These are phyloP conservation scores for Catocala nupta DNA, from an alignment of 2,888 invertebrate species.

Conservation along the genomic window DNA sequence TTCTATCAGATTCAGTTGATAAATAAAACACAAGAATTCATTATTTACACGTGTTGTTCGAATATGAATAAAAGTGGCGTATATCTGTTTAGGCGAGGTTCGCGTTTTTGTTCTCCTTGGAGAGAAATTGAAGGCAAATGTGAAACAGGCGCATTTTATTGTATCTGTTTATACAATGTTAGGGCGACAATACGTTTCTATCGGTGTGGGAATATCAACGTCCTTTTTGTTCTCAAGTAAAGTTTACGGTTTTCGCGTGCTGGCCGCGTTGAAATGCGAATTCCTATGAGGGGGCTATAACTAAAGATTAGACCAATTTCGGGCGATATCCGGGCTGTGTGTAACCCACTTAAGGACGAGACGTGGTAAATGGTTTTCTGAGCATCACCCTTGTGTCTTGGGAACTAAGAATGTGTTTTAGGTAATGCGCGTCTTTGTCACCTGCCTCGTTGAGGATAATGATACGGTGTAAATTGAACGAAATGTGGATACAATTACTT, in stretches of 20 bases:
- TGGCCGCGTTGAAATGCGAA: conserved; percentile 60
- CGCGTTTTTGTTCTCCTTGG: conserved; percentile 44
- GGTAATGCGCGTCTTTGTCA: conserved; percentile 33
- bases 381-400: conserved; percentile 63
- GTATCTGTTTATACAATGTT: conserved; percentile 60
- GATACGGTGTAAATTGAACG: background rate
- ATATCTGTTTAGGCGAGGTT: conserved; percentile 34
- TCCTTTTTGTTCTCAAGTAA: conserved; percentile 45
- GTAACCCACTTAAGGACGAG: conserved; percentile 67
- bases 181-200: conserved; percentile 51
- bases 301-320: conserved; percentile 77
- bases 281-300: conserved; percentile 65
- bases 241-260: conserved; percentile 39
- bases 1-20: conserved; percentile 5
- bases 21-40: conserved; percentile 26
- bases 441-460: conserved; percentile 18
- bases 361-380: conserved; percentile 71
- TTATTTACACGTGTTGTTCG: conserved; percentile 38
- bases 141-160: conserved; percentile 58
- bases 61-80: conserved; percentile 40
- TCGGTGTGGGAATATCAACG: conserved; percentile 44
- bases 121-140: conserved; percentile 57
- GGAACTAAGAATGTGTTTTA: conserved; percentile 48
- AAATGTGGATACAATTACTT: conserved; percentile 1
- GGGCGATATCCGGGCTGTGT: conserved; percentile 67